Conservation (phyloP, 1,140 invertebrate species). For the Galleria mellonella region DNA sequence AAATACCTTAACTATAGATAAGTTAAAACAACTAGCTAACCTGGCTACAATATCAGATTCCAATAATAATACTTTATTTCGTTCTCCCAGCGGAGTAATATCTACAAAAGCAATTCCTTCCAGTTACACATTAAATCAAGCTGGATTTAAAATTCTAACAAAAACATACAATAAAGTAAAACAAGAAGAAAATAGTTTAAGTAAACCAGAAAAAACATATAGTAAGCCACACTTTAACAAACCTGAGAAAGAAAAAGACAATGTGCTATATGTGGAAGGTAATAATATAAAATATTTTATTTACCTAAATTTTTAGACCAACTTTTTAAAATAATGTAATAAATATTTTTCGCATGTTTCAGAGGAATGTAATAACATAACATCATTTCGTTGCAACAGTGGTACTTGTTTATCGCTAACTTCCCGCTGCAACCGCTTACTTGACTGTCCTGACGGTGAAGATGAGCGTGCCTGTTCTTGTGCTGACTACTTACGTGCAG, state of each 20-base stretch:
- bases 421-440: conserved; percentile 82
- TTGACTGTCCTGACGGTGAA: conserved; percentile 82
- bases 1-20: conserved; percentile 56
- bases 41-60: conserved; percentile 68
- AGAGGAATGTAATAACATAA: conserved; percentile 70
- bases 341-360: no score
- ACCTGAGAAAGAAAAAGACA: conserved; percentile 37
- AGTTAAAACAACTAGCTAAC: conserved; percentile 70
- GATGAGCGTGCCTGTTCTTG: conserved; percentile 86
- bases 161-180: conserved; percentile 78
- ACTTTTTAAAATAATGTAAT: no score
- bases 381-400: conserved; percentile 75
- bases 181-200: conserved; percentile 61
- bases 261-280: not conserved
- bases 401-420: conserved; percentile 81
- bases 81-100: conserved; percentile 64
- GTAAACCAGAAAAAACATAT: conserved; percentile 44
- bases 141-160: conserved; percentile 79
- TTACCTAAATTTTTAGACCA: no score
- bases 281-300: no score
- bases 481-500: conserved; percentile 82
- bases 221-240: conserved; percentile 42
- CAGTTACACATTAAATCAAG: conserved; percentile 76
- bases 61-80: conserved; percentile 66
- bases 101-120: conserved; percentile 76